phyloP scores from a whole-genome alignment of 2,113 vertebrate genomes.

The Sinosuthora webbiana region DNA sequence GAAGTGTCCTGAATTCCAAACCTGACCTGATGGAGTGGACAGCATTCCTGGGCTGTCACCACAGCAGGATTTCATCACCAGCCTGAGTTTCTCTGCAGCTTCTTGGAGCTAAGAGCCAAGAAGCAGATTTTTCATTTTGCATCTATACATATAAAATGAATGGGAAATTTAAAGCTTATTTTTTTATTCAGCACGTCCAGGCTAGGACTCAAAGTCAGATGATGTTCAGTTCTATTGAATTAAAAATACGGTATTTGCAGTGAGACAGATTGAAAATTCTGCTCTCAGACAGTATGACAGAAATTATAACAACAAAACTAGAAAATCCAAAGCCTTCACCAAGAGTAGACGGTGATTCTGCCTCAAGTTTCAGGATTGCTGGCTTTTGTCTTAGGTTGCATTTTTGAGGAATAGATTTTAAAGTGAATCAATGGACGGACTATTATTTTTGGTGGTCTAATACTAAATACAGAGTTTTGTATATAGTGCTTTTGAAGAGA shows the following conservation, averaged over 20 bases:
- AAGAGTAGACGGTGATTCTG: not conserved
- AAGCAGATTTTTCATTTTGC: not conserved
- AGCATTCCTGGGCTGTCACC: not conserved
- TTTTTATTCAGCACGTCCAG: not conserved
- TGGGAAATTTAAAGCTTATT: not conserved
- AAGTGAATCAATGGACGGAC: not conserved
- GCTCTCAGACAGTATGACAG: not conserved
- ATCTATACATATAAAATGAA: not conserved
- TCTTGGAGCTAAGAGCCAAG: not conserved
- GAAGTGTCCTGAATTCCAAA: not conserved
- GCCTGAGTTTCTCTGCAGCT: not conserved
- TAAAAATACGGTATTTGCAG: not conserved
- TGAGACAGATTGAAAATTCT: not conserved
- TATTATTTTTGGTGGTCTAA: not conserved
- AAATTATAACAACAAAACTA: not conserved
- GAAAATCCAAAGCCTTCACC: not conserved
- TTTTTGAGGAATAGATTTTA: not conserved
- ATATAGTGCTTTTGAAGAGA: not conserved
- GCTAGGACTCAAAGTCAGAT: not conserved
- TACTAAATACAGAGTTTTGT: not conserved
- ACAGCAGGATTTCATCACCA: not conserved
- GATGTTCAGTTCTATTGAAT: not conserved
- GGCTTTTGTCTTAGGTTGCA: not conserved
- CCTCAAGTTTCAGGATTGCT: not conserved
- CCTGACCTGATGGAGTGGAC: not conserved